Base-by-base conservation (phyloP, 2,113 vertebrate genomes). In the Siniperca knerii region DNA sequence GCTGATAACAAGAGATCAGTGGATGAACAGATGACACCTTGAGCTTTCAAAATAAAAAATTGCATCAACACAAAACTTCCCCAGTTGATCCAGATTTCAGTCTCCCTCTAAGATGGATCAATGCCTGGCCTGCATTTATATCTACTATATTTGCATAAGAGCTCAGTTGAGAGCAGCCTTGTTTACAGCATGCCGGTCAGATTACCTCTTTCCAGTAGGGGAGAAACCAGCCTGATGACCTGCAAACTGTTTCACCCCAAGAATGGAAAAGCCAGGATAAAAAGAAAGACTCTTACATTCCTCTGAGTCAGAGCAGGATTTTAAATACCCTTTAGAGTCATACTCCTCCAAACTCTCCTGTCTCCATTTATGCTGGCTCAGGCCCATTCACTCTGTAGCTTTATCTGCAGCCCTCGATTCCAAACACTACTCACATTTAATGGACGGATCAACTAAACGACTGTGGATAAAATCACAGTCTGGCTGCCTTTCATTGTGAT, bases 401-500 rank as follows among this genome's bases (percentile, higher is more conserved):
- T 84, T 78, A 90, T 91, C 88, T 90, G 69, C 76, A 79, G 81
- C 68, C 37, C 77, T 82, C 57, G 61, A 57, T 83, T 85, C 88
- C 66, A 90, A 91, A 91, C 81, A 89, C 76, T n/a, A 70, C 76
- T 83, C 81, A 69, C 48, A 84, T 87, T 89, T 85, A 92, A 91
- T 85, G 82, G 84, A 82, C 52, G 78, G 87, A 86, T 86, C 77
- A 79, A 72, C 79, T 77, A 44, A 87, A 90, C 37, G 54, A 68
- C 52, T 83, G 74, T 50, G 79, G 83, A 91, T 85, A 81, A 85
- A 84, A 89, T 90, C 84, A 69, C 23, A 85, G 77, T 74, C 75
- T 77, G 85, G 68, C 67, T 1, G 75, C 48, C 79, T 83, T 86
- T 89, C 83, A 72, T 54, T 83, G 80, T 66, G 65, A 73, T 73